phyloP scores from a whole-genome alignment of 1,140 invertebrate species.

The Tetramorium parvispinum region DNA sequence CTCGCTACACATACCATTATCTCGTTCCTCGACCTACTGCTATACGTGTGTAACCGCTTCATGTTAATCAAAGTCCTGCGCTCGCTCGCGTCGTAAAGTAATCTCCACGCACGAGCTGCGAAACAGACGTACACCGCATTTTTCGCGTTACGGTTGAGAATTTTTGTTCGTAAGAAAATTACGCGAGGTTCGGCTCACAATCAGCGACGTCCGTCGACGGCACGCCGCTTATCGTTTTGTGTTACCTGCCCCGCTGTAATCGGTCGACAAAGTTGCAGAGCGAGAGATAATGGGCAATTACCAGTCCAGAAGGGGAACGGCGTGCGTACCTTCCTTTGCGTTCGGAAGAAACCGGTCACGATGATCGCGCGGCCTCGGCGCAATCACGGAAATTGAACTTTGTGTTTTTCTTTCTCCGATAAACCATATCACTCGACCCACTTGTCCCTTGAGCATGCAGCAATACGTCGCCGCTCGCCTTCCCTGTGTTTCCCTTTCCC shows the following conservation, averaged over 20 bases:
- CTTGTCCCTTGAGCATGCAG: background rate
- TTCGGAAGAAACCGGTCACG: slow-evolving; percentile 50
- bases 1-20: background rate
- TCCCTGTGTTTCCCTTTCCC: background rate
- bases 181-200: background rate
- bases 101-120: background rate
- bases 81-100: background rate
- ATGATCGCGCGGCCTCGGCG: slow-evolving; percentile 15
- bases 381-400: slow-evolving; percentile 40
- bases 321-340: slow-evolving; percentile 32
- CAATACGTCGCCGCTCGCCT: too few species aligned
- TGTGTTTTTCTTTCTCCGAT: slow-evolving; percentile 2
- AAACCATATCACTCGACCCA: slow-evolving; percentile 18
- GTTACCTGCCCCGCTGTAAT: background rate
- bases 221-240: slow-evolving; percentile 23
- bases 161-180: slow-evolving; percentile 12
- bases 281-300: slow-evolving; percentile 50
- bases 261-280: slow-evolving; percentile 25
- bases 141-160: background rate
- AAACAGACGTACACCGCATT: background rate
- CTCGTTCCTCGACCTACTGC: background rate
- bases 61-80: background rate
- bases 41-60: background rate
- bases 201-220: background rate
- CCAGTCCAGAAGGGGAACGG: slow-evolving; percentile 15